Base-by-base conservation (phyloP, 2,797 vertebrate species). In the Helostoma temminkii region DNA sequence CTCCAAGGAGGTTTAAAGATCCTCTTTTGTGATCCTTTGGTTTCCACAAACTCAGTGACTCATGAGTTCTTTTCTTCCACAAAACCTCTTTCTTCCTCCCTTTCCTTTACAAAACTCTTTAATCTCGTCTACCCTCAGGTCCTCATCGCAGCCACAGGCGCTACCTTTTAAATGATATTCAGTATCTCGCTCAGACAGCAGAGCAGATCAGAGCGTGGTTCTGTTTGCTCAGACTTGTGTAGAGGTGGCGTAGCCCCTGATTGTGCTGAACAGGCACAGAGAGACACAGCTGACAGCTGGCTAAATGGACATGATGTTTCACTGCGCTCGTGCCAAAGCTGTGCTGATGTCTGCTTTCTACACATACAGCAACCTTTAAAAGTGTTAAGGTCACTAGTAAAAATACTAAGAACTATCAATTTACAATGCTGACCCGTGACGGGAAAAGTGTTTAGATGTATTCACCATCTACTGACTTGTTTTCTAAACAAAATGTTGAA, bases 271-370 rank as follows among this genome's bases (percentile, higher is more conserved):
- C 45, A 76, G 60, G 71, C 65, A 71, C 43, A 39, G 6, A 52
- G 47, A 69, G 36, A 71, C 71, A 47, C 60, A 65, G 71, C 63
- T 54, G 72, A 83, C 72, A 62, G 70, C 63, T 54, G 57, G 73
- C 65, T 55, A 66, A 82, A 86, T 64, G 48, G 74, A 79, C 71
- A 28, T 32, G 53, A 65, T 80, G 73, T 70, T 75, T 79, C 48
- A 47, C 73, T 55, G 34, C 49, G n/a, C 49, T 63, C 41, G 16
- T 48, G 58, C 58, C 59, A 78, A 50, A 63, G 18, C 59, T 71
- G 24, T 52, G 64, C 50, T 21, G 30, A 28, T 45, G 48, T 30
- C 53, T 56, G 36, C 26, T 65, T 47, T 57, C 70, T 75, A 53
- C 68, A 48, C 53, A 34, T 63, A 41, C 32, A 61, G 53, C 48